Percentiles rank a stretch among this genome's conserved stretches.
Evolutionary conservation across 2,797 vertebrate species (phyloP).

Genomic region (Huso huso): DNA sequence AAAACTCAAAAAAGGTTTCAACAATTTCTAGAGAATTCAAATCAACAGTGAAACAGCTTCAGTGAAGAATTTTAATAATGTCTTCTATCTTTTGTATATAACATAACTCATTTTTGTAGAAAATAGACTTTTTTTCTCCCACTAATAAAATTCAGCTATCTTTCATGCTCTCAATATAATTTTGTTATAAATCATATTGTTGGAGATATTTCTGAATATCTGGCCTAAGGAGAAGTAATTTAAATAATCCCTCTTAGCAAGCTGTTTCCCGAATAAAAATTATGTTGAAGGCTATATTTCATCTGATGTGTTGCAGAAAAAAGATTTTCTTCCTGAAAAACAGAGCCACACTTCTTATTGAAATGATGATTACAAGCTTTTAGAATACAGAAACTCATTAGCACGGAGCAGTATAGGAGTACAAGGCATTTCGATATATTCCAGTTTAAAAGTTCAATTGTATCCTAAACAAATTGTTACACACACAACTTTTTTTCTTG

Average conservation of each 20-base stretch:
- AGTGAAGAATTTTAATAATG: constrained; percentile 74
- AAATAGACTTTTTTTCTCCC: constrained; percentile 68
- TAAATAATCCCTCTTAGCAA: constrained; percentile 97
- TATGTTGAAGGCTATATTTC: constrained; percentile 77
- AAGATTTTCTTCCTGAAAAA: constrained; percentile 70
- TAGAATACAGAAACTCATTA: no score
- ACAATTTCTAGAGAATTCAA: constrained; percentile 35
- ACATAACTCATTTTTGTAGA: constrained; percentile 80
- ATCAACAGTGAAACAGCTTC: constrained; percentile 66
- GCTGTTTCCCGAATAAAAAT: constrained; percentile 90
- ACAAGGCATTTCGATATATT: no score
- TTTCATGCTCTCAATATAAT: constrained; percentile 85
- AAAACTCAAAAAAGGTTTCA: not conserved
- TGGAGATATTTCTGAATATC: constrained; percentile 83
- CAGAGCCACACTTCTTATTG: constrained; percentile 40
- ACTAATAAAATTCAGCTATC: constrained; percentile 86
- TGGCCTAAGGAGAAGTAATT: constrained; percentile 91
- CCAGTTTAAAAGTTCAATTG: no score
- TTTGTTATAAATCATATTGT: constrained; percentile 93
- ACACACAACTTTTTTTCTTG: no score
- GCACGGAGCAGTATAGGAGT: no score
- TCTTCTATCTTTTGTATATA: constrained; percentile 72
- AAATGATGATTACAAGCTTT: no score
- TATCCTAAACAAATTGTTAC: no score
- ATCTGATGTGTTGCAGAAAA: constrained; percentile 72